Conservation (phyloP, 2,797 vertebrate genomes). For the Eptatretus atami region DNA sequence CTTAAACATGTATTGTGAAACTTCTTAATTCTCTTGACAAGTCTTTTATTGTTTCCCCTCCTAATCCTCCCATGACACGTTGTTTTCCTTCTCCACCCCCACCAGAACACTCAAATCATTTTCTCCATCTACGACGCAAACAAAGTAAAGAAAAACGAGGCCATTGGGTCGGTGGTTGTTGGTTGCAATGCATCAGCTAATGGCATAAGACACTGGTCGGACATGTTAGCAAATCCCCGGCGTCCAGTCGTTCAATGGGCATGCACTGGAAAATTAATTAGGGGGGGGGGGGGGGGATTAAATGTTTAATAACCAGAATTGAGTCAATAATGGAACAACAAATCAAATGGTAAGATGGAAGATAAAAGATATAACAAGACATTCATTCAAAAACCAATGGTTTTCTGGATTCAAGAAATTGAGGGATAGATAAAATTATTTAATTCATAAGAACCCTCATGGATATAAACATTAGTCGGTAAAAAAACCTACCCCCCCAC, state of each 20-base stretch:
- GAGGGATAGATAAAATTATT: no score
- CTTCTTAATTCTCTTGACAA: not conserved
- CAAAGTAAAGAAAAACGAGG: conserved; percentile 99
- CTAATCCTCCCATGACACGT: no score
- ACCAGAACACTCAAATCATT: conserved; percentile 95
- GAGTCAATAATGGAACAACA: no score
- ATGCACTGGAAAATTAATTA: conserved; percentile 75
- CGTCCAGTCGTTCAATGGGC: conserved; percentile 98
- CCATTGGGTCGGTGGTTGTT: conserved; percentile 96
- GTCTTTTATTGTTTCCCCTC: no score
- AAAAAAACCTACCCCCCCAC: no score
- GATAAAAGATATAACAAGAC: no score
- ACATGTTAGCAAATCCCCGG: conserved; percentile 95
- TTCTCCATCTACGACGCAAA: conserved; percentile 99
- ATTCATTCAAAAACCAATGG: no score
- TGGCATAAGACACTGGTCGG: conserved; percentile 94
- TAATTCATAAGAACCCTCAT: no score
- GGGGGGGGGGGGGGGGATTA: conserved; percentile 29
- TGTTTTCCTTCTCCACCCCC: conserved; percentile 7
- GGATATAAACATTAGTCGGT: no score
- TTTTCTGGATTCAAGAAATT: no score
- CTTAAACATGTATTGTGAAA: not conserved
- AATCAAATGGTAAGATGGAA: no score
- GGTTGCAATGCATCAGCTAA: conserved; percentile 90
- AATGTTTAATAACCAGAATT: no score